These are phyloP conservation scores for Morus bassanus DNA, from an alignment of 2,797 vertebrate species.

Conservation along the genomic window DNA sequence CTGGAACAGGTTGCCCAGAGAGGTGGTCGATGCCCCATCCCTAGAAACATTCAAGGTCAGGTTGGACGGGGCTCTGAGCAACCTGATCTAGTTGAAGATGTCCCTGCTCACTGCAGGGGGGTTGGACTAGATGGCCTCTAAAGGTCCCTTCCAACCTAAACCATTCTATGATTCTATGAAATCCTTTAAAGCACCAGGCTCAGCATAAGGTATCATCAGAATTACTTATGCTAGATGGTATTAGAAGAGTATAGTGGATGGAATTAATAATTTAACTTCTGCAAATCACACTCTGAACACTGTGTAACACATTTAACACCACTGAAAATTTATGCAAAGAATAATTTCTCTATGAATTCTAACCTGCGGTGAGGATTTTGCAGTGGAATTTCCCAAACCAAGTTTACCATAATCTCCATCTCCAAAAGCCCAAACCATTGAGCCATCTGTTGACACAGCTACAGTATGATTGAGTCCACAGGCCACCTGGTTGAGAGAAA, in stretches of 20 bases:
- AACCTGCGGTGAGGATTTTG: slow-evolving; percentile 85
- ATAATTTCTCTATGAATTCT: not conserved
- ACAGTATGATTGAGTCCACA: slow-evolving; percentile 85
- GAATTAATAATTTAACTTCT: not conserved
- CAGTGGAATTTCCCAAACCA: slow-evolving; percentile 84
- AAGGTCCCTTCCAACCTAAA: too few species aligned
- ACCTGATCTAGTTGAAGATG: too few species aligned
- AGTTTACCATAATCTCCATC: slow-evolving; percentile 87
- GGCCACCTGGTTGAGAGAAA: slow-evolving; percentile 75
- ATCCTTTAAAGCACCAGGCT: not conserved
- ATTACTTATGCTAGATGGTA: not conserved
- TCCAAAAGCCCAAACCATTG: slow-evolving; percentile 86
- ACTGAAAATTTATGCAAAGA: not conserved
- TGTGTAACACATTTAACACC: not conserved
- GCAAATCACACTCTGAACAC: not conserved
- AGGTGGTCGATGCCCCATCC: too few species aligned
- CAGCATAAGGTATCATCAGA: not conserved
- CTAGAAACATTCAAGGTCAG: too few species aligned
- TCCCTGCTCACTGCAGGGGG: too few species aligned
- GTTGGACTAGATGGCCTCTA: too few species aligned
- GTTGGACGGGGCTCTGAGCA: too few species aligned
- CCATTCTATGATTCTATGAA: not conserved
- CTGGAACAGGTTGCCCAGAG: too few species aligned
- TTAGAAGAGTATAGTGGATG: not conserved
- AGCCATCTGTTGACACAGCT: slow-evolving; percentile 82